Conservation (phyloP, 1,140 invertebrate species). For the Radopholus similis region DNA sequence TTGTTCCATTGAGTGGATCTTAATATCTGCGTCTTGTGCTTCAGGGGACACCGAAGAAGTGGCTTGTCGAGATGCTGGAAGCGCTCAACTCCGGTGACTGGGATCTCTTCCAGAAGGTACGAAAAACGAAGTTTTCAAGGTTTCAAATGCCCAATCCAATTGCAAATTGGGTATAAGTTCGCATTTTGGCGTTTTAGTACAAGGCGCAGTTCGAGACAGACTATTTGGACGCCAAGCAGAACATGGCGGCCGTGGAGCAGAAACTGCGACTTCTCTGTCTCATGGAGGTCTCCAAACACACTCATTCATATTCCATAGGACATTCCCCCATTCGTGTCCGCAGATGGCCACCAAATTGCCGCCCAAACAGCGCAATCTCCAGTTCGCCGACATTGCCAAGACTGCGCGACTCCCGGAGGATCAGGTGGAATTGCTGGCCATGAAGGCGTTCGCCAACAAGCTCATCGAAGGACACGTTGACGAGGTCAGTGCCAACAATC, state of each 20-base stretch:
- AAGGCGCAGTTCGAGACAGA: slow-evolving; percentile 68
- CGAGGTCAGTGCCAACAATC: too few species aligned
- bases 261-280: slow-evolving; percentile 91
- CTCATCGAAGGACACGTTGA: slow-evolving; percentile 90
- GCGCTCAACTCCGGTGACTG: slow-evolving; percentile 91
- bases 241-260: slow-evolving; percentile 73
- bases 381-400: slow-evolving; percentile 82
- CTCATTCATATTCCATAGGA: neutral
- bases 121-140: neutral
- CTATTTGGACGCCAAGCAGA: slow-evolving; percentile 80
- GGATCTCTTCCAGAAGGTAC: slow-evolving; percentile 69
- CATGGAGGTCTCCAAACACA: slow-evolving; percentile 74
- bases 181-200: too few species aligned
- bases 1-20: slow-evolving; percentile 89
- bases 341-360: slow-evolving; percentile 72
- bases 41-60: slow-evolving; percentile 75
- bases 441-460: slow-evolving; percentile 93
- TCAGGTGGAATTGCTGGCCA: slow-evolving; percentile 84
- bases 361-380: slow-evolving; percentile 72
- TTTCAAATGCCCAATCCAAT: neutral
- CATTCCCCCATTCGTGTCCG: slow-evolving; percentile 10
- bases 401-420: slow-evolving; percentile 75
- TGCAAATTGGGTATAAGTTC: too few species aligned
- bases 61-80: slow-evolving; percentile 81
- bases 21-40: too few species aligned